These are phyloP conservation scores for Hydropotes inermis DNA, from an alignment of 2,113 vertebrate genomes.

Conservation along the genomic window DNA sequence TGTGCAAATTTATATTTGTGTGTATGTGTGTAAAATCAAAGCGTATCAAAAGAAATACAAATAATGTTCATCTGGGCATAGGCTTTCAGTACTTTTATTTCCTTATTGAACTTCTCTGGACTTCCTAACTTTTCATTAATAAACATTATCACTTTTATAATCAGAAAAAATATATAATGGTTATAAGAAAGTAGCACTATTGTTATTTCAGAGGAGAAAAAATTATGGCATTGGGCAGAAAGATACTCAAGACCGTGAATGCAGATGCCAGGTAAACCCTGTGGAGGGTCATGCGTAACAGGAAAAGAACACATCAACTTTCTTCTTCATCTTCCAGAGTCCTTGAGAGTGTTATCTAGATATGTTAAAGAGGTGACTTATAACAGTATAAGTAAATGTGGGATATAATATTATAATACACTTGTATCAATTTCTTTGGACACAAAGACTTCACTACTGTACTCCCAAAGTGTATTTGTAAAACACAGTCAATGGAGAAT, in stretches of 20 bases:
- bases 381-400: background rate
- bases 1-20: background rate
- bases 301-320: background rate
- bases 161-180: background rate
- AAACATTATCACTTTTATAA: background rate
- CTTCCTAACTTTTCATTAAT: background rate
- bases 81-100: background rate
- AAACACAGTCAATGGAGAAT: background rate
- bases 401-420: background rate
- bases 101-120: background rate
- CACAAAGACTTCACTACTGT: background rate
- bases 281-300: background rate
- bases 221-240: too few relatives aligned
- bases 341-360: background rate
- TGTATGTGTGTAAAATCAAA: background rate
- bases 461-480: background rate
- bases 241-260: background rate
- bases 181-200: background rate
- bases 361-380: background rate
- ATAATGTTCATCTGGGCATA: background rate
- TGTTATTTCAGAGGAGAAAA: background rate
- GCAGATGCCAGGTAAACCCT: too few relatives aligned
- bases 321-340: background rate
- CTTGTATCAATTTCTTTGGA: background rate
- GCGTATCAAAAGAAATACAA: background rate